Evolutionary conservation across 2,797 vertebrate genomes (phyloP), one percentile per base, ranked within the genome.

Genomic region (Halcyon leucocephala): DNA sequence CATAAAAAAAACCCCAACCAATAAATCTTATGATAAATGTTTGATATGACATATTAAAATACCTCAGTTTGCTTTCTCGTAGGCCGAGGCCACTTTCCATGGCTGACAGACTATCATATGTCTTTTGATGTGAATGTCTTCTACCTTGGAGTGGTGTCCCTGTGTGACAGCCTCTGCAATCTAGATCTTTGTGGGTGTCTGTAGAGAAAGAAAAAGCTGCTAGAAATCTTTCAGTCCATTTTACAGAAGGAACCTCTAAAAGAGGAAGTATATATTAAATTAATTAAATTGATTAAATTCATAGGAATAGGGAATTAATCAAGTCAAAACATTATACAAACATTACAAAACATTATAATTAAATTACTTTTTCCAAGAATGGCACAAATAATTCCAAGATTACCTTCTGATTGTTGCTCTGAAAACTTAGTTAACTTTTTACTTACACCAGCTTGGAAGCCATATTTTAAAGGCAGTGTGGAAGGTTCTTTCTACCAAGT

Each of bases 21-120:
- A 21, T 11, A 37, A 37, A 25, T 4, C 5, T 12, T 60, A 57
- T 14, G 7, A 78, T 35, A 41, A 3, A 13, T 12, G 9, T 22
- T 31, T 58, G n/a, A 46, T 19, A 67, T 5, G 14, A 73, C 14
- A 69, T 46, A 48, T n/a, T 26, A 51, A 71, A 83, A 82, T 96
- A 96, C 95, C 95, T 96, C 48, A 28, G 19, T 28, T 74, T 39
- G 10, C 17, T 66, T 67, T 81, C 71, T 54, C 82, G 78, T 21
- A 12, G 7, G 61, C 46, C 10, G 61, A 90, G 31, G 54, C 18
- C 61, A 31, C 58, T 69, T 82, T 49, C 90, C 42, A 66, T 2
- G 4, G 51, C 31, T 26, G 52, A 54, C 13, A 77, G 61, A 42
- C 8, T 39, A 12, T 21, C 48, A 42, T 7, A 20, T 7, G 9